A percentile compares a stretch with the other conserved stretches of the same genome.
Conservation (phyloP, 2,113 vertebrate genomes). For the Pogonocichla stellata region DNA sequence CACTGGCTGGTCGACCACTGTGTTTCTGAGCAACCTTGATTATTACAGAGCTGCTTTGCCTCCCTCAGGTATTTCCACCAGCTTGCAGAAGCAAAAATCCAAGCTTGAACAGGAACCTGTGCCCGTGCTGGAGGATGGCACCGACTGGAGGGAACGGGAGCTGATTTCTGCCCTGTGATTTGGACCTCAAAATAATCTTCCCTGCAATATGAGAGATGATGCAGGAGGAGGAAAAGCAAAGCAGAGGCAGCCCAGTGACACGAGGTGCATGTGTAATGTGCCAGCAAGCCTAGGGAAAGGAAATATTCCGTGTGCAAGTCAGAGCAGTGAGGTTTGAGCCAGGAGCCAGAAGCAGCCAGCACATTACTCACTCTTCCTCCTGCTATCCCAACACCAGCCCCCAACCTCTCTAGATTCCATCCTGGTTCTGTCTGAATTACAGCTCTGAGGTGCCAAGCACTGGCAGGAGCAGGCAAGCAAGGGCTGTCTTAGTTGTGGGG, state of each 20-base stretch:
- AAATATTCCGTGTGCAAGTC: not conserved
- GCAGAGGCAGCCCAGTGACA: not conserved
- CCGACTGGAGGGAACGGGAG: not conserved
- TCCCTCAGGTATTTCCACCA: not conserved
- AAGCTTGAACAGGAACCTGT: not conserved
- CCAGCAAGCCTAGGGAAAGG: not conserved
- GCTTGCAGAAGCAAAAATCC: not conserved
- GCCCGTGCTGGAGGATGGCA: not conserved
- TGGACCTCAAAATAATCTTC: not conserved
- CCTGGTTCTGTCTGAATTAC: not conserved
- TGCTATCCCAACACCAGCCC: not conserved
- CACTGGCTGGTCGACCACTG: not conserved
- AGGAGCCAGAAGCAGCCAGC: not conserved
- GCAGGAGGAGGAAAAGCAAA: conserved; percentile 8
- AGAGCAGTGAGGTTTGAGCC: not conserved
- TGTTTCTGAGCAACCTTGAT: not conserved
- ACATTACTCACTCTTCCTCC: not conserved
- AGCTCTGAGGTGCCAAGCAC: not conserved
- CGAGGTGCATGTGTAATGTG: conserved; percentile 34
- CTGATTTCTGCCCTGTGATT: not conserved
- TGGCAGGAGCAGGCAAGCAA: not conserved
- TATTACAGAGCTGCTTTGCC: not conserved
- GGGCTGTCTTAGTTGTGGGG: not conserved
- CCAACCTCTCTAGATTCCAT: not conserved
- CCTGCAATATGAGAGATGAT: not conserved